Conservation (phyloP, 2,888 invertebrate genomes). For the Dendrolimus pini region DNA sequence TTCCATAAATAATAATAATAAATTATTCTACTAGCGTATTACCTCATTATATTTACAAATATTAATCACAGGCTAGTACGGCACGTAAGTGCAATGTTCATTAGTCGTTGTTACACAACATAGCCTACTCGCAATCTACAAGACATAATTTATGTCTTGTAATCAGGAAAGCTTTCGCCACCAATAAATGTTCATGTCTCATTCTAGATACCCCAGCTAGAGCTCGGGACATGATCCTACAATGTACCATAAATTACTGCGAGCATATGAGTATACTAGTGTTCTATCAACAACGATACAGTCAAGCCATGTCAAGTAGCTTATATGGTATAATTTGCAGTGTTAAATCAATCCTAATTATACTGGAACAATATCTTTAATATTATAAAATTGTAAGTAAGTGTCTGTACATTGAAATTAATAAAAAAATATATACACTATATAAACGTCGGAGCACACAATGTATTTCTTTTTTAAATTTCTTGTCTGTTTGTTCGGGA, state of each 20-base stretch:
- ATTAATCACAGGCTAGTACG: neutral
- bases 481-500: too few relatives aligned
- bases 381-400: too few relatives aligned
- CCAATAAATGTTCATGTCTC: conserved; percentile 18
- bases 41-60: too few relatives aligned
- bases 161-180: conserved; percentile 1
- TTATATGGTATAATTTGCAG: neutral
- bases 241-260: neutral
- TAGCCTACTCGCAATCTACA: conserved; percentile 2
- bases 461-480: too few relatives aligned
- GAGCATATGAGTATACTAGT: neutral
- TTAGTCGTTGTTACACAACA: neutral
- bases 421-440: too few relatives aligned
- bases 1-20: neutral
- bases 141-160: neutral
- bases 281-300: neutral
- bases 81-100: neutral
- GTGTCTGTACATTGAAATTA: too few relatives aligned
- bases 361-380: too few relatives aligned
- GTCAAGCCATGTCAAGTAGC: neutral
- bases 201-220: conserved; percentile 13
- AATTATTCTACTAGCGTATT: too few relatives aligned
- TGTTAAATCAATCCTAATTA: too few relatives aligned
- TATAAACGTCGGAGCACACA: too few relatives aligned
- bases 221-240: conserved; percentile 13